phyloP scores from a whole-genome alignment of 2,113 vertebrate species.

The Sturnira hondurensis region DNA sequence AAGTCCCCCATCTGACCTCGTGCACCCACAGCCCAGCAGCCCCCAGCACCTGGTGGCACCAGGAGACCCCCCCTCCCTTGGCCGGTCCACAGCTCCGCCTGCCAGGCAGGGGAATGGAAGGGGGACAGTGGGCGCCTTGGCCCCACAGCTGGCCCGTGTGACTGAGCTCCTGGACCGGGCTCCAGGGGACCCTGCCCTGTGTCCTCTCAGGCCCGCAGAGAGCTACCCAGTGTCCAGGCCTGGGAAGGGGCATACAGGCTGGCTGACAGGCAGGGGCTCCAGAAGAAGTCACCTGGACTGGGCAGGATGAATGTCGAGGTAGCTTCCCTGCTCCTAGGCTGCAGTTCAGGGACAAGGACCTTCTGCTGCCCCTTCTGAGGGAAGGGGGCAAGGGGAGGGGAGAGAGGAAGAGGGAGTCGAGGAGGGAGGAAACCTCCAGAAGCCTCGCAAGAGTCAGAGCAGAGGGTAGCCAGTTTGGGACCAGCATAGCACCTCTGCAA shows the following conservation, averaged over 20 bases:
- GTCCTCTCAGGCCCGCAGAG: not conserved
- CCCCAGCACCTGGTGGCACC: fast-evolving
- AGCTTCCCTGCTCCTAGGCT: not conserved
- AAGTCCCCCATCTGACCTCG: fast-evolving
- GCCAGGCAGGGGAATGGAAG: fast-evolving
- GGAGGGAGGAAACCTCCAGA: not conserved
- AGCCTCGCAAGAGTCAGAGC: not conserved
- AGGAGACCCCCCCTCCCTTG: not conserved
- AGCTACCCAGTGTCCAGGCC: not conserved
- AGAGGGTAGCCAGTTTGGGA: not conserved
- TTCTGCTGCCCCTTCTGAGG: not conserved
- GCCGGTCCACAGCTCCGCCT: not conserved
- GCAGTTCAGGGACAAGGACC: not conserved
- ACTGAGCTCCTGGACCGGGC: no score
- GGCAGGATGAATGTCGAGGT: not conserved
- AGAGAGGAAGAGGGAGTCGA: fast-evolving
- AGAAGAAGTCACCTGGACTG: not conserved
- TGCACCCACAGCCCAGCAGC: fast-evolving
- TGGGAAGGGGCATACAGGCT: not conserved
- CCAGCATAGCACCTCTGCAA: fast-evolving
- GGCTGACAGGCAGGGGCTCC: not conserved
- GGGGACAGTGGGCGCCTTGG: fast-evolving
- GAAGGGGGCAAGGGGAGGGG: no score
- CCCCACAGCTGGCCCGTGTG: fast-evolving
- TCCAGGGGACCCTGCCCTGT: not conserved